Percentiles rank a stretch among this genome's conserved stretches.
phyloP scores from a whole-genome alignment of 2,888 invertebrate genomes.

The Pherbina coryleti region DNA sequence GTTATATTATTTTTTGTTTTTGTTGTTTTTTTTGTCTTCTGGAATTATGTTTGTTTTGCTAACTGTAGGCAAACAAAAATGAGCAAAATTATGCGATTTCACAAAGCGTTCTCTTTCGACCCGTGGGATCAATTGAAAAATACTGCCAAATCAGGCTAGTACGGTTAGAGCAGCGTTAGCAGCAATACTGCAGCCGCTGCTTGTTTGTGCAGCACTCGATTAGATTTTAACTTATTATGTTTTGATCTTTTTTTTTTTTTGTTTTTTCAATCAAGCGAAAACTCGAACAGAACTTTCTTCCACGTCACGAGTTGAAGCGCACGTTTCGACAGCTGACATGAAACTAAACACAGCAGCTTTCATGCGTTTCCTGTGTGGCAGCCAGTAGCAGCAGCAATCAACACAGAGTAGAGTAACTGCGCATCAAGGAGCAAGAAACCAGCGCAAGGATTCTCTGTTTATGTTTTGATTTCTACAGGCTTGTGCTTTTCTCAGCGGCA shows the following conservation, averaged over 20 bases:
- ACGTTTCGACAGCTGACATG: slow-evolving; percentile 24
- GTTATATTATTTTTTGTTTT: neutral
- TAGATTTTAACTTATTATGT: neutral
- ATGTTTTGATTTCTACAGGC: neutral
- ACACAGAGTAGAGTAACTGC: neutral
- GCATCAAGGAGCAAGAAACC: neutral
- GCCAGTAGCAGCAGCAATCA: neutral
- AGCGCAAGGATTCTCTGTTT: slow-evolving; percentile 31
- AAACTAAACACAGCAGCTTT: slow-evolving; percentile 7
- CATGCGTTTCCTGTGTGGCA: neutral
- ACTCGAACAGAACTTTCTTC: neutral
- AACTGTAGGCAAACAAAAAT: slow-evolving; percentile 1
- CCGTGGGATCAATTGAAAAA: neutral
- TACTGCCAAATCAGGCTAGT: neutral
- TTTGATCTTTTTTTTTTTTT: neutral
- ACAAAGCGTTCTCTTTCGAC: neutral
- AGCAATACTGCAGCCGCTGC: neutral
- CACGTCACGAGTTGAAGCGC: neutral
- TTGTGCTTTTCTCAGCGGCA: neutral
- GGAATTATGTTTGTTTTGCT: slow-evolving; percentile 4
- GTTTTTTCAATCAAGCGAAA: neutral
- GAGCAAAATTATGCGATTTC: neutral
- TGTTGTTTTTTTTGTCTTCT: neutral
- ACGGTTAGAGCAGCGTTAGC: neutral
- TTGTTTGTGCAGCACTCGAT: neutral